Conservation (phyloP, 2,888 invertebrate genomes). For the Cataglyphis rosenhaueri region DNA sequence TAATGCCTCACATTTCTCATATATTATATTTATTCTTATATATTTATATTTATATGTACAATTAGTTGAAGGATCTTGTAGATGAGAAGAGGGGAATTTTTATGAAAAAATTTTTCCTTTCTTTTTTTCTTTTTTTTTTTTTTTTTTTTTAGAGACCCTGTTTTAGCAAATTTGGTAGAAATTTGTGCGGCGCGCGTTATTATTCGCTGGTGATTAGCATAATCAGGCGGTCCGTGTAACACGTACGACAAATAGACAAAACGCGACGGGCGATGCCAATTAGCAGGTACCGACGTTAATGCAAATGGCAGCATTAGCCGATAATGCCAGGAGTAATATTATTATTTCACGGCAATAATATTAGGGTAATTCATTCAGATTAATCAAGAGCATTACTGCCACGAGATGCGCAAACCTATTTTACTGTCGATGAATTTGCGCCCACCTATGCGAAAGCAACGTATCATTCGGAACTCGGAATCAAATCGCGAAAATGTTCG, state of each 20-base stretch:
- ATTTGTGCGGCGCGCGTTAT: constrained; percentile 22
- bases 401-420: constrained; percentile 72
- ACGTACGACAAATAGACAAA: constrained; percentile 59
- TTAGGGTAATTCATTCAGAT: constrained; percentile 77
- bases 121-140: not conserved
- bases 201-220: constrained; percentile 35
- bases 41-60: too few relatives aligned
- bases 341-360: constrained; percentile 77
- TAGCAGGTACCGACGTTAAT: constrained; percentile 68
- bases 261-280: constrained; percentile 60
- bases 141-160: not conserved
- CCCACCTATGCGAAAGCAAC: constrained; percentile 22
- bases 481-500: constrained; percentile 23
- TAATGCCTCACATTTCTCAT: not conserved
- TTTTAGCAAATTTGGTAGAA: not conserved
- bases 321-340: constrained; percentile 75
- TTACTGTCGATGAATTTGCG: constrained; percentile 73
- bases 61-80: not conserved
- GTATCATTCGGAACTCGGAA: not conserved
- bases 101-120: not conserved
- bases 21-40: not conserved
- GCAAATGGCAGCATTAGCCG: constrained; percentile 77
- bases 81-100: not conserved
- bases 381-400: constrained; percentile 77
- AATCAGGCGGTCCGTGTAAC: constrained; percentile 49